Evolutionary conservation across 2,113 vertebrate genomes (phyloP), one percentile per base, ranked within the genome.

Genomic region (Struthio camelus): DNA sequence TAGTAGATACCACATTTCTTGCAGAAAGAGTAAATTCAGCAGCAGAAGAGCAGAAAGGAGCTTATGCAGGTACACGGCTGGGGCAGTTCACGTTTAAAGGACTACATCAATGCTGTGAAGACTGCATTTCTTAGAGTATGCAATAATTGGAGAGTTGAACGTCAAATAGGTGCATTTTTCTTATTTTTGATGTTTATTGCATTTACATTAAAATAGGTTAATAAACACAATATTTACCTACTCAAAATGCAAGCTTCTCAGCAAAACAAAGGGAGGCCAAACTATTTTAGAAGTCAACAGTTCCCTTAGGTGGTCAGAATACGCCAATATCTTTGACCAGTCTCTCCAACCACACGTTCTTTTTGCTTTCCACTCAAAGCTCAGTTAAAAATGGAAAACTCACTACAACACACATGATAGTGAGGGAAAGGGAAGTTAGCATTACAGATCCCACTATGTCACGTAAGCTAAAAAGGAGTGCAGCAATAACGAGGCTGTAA

Each of bases 371-470:
- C 3, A 36, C 69, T 89, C 70, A 28, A 89, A 80, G 77, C 13
- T 10, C 28, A 77, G 20, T 19, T 62, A 50, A 80, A 62, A 84
- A 44, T 6, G 4, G 48, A 76, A 89, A 87, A 51, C n/a, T 62
- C 53, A 38, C 59, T 36, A 42, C 16, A 42, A 17, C 4, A 0
- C 11, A 28, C 0, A 0, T 0, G 0, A 25, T 6, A 6, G 11
- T 9, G 62, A 65, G 36, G 27, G 38, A n/a, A 51, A 38, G 5
- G 9, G 24, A 24, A 72, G n/a, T 44, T 44, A 73, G 44, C 34
- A 17, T 50, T 66, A 79, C 40, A 50, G 69, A 89, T 4, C 30
- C 17, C 32, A 6, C 34, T 28, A 53, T 16, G 36, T 24, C 46
- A 81, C 70, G 34, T 11, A 72, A 84, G 59, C 11, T 40, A 51